phyloP scores from a whole-genome alignment of 2,797 vertebrate genomes.

The Erpetoichthys calabaricus region DNA sequence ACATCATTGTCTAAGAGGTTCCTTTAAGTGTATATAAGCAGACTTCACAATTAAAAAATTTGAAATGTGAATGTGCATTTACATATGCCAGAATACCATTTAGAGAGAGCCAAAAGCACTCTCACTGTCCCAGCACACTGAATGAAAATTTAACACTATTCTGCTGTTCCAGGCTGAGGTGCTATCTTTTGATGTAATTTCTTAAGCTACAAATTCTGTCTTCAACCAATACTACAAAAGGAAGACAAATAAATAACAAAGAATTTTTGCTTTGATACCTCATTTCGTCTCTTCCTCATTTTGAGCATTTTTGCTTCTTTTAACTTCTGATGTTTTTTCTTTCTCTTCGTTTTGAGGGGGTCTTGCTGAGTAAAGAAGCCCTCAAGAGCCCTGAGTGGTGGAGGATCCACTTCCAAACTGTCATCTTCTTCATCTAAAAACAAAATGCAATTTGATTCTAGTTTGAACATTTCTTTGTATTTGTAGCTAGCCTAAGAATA shows the following conservation, averaged over 20 bases:
- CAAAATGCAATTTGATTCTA: slow-evolving; percentile 2
- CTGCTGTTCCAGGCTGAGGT: too few relatives aligned
- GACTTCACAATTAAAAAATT: too few relatives aligned
- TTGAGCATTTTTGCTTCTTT: slow-evolving; percentile 75
- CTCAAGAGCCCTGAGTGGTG: slow-evolving; percentile 54
- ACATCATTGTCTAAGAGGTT: too few relatives aligned
- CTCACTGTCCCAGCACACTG: too few relatives aligned
- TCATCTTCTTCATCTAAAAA: slow-evolving; percentile 69
- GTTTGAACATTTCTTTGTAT: background rate
- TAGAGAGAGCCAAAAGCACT: too few relatives aligned
- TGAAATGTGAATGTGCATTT: too few relatives aligned
- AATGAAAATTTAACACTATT: too few relatives aligned
- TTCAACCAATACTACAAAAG: background rate
- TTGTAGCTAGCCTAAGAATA: too few relatives aligned
- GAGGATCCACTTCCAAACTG: slow-evolving; percentile 46
- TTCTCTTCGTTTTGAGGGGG: slow-evolving; percentile 51
- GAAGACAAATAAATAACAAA: background rate
- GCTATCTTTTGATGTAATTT: too few relatives aligned
- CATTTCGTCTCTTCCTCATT: slow-evolving; percentile 84
- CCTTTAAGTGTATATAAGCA: too few relatives aligned
- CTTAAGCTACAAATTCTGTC: too few relatives aligned
- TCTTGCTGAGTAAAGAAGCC: slow-evolving; percentile 72
- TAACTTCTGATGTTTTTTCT: slow-evolving; percentile 78
- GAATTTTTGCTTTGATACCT: slow-evolving; percentile 43
- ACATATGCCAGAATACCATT: too few relatives aligned